Conservation (phyloP, 1,140 invertebrate species). For the Neuroterus valhalla region DNA sequence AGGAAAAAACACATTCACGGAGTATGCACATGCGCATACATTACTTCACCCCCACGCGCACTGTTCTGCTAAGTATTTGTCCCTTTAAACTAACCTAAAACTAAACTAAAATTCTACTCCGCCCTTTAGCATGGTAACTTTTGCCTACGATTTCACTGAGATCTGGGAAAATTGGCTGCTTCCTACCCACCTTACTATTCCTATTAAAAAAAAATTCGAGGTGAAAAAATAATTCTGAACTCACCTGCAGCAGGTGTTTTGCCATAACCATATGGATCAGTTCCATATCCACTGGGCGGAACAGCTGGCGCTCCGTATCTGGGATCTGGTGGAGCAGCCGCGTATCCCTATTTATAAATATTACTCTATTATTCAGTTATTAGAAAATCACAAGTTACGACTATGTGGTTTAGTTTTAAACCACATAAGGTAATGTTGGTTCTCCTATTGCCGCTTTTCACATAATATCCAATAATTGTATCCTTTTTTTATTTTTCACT, state of each 20-base stretch:
- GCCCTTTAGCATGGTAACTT: no score
- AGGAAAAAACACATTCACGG: no score
- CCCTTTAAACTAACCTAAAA: no score
- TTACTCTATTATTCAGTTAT: neutral
- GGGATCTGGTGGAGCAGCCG: conserved; percentile 62
- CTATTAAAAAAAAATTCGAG: conserved; percentile 2
- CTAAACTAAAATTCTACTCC: no score
- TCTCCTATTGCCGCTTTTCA: conserved; percentile 38
- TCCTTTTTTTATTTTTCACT: conserved; percentile 44
- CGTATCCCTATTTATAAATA: conserved; percentile 63
- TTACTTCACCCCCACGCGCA: no score
- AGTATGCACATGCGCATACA: no score
- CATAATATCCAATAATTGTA: conserved; percentile 46
- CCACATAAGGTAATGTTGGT: conserved; percentile 12
- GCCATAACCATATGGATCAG: conserved; percentile 72
- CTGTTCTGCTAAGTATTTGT: no score
- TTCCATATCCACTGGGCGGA: conserved; percentile 61
- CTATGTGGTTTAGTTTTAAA: conserved; percentile 6
- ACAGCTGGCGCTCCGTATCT: conserved; percentile 68
- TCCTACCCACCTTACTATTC: neutral
- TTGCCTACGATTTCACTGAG: no score
- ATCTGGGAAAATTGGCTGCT: neutral
- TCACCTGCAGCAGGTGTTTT: conserved; percentile 70
- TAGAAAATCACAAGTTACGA: conserved; percentile 32
- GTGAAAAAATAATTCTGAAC: neutral